Evolutionary conservation across 2,888 invertebrate genomes (phyloP).

Genomic region (Scaptomyza parva): DNA sequence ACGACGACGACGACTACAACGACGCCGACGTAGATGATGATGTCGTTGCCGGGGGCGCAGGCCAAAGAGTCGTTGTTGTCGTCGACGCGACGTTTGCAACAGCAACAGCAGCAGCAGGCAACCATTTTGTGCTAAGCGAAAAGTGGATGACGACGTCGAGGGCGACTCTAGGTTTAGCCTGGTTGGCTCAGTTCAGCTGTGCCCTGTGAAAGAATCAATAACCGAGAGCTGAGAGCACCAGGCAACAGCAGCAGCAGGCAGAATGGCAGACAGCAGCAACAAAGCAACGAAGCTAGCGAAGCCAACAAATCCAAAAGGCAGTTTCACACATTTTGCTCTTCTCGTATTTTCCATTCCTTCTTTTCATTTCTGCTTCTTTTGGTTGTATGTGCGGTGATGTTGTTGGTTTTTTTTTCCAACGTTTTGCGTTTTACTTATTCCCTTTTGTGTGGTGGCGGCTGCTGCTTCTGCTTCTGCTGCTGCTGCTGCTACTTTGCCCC

Average conservation of each 20-base stretch:
- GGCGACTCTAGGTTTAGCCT: conserved; percentile 42
- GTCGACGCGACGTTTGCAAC: conserved; percentile 9
- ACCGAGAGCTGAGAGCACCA: conserved; percentile 50
- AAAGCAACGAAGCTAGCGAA: conserved; percentile 71
- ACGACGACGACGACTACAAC: conserved; percentile 13
- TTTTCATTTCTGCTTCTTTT: conserved; percentile 12
- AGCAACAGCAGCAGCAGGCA: conserved; percentile 36
- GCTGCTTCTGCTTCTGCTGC: conserved; percentile 10
- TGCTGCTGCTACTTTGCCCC: conserved; percentile 36
- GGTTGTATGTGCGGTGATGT: conserved; percentile 5
- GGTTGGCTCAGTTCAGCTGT: conserved; percentile 27
- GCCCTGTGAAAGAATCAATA: conserved; percentile 68
- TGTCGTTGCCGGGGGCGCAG: conserved; percentile 76
- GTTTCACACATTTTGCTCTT: conserved; percentile 31
- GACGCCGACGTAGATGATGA: conserved; percentile 59
- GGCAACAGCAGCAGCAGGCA: conserved; percentile 27
- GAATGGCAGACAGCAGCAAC: neutral
- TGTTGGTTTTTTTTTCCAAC: conserved; percentile 14
- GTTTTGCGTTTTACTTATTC: conserved; percentile 38
- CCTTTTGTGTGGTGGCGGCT: conserved; percentile 39
- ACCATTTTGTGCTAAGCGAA: conserved; percentile 68
- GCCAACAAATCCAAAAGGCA: conserved; percentile 65
- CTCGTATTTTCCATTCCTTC: conserved; percentile 19
- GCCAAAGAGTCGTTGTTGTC: conserved; percentile 49
- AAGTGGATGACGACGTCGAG: conserved; percentile 60